Percentiles rank a stretch among this genome's conserved stretches.
Conservation (phyloP, 2,113 vertebrate genomes). For the Bujurquina vittata region DNA sequence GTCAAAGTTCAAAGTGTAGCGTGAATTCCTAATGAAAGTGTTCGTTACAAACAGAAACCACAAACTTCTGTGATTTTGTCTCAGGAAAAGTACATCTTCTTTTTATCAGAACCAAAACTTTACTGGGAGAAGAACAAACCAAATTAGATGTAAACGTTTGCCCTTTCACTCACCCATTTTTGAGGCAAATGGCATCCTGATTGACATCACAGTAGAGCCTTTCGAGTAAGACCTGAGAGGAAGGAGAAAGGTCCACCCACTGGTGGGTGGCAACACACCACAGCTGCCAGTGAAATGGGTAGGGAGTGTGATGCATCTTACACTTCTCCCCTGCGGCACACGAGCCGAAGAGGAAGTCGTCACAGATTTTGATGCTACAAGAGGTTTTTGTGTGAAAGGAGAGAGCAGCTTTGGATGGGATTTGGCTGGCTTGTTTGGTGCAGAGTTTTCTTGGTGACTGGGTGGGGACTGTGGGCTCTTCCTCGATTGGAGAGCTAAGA, state of each 20-base stretch:
- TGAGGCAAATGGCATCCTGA: neutral
- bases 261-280: neutral
- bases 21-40: neutral
- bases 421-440: neutral
- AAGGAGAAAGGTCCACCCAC: slow-evolving; percentile 49
- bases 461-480: neutral
- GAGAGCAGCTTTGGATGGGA: fast-evolving
- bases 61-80: neutral
- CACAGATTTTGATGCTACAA: slow-evolving; percentile 57
- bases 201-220: slow-evolving; percentile 56
- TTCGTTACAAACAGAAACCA: neutral
- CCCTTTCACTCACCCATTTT: slow-evolving; percentile 44
- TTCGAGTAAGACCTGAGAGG: slow-evolving; percentile 56
- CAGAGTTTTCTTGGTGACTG: neutral
- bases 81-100: neutral
- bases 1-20: slow-evolving; percentile 41
- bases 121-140: neutral
- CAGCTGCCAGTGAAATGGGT: slow-evolving; percentile 74
- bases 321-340: slow-evolving; percentile 30
- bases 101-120: neutral
- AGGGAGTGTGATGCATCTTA: slow-evolving; percentile 66
- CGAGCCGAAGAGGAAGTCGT: slow-evolving; percentile 48
- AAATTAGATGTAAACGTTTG: neutral
- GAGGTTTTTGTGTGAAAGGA: slow-evolving; percentile 34
- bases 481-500: neutral